A percentile compares a stretch with the other conserved stretches of the same genome.
Conservation (phyloP, 2,113 vertebrate genomes). For the Chrysemys picta region DNA sequence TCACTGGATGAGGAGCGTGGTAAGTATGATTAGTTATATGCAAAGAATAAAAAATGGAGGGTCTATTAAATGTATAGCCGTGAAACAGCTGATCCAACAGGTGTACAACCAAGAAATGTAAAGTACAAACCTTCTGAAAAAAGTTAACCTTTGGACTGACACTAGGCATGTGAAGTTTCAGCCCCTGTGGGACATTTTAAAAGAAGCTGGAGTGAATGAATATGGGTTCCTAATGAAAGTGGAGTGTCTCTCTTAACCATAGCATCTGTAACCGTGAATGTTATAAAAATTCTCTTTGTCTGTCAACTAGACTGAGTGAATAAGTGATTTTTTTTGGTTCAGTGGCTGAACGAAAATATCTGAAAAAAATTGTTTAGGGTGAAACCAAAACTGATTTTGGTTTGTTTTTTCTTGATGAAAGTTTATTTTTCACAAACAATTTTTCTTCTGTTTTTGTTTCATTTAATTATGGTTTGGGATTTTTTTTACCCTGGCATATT, state of each 20-base stretch:
- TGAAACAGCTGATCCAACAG: background rate
- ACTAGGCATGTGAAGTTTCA: background rate
- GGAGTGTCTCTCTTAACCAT: background rate
- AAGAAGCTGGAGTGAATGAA: background rate
- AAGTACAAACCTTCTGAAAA: background rate
- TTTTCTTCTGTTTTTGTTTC: background rate
- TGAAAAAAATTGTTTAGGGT: background rate
- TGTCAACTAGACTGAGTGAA: background rate
- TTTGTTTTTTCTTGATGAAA: background rate
- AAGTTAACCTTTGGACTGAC: background rate
- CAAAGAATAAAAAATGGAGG: background rate
- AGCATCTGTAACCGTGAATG: background rate
- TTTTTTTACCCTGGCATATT: background rate
- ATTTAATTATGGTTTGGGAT: background rate
- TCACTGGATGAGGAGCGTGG: conserved; percentile 14
- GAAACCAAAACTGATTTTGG: background rate
- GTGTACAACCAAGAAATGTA: background rate
- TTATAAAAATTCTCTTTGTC: background rate
- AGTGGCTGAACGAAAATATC: background rate
- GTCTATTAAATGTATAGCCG: background rate
- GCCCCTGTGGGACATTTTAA: background rate
- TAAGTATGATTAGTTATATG: conserved; percentile 30
- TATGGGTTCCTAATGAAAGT: background rate
- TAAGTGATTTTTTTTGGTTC: background rate
- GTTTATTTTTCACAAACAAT: background rate